Conservation (phyloP, 2,797 vertebrate genomes). For the Fistularia commersonii region DNA sequence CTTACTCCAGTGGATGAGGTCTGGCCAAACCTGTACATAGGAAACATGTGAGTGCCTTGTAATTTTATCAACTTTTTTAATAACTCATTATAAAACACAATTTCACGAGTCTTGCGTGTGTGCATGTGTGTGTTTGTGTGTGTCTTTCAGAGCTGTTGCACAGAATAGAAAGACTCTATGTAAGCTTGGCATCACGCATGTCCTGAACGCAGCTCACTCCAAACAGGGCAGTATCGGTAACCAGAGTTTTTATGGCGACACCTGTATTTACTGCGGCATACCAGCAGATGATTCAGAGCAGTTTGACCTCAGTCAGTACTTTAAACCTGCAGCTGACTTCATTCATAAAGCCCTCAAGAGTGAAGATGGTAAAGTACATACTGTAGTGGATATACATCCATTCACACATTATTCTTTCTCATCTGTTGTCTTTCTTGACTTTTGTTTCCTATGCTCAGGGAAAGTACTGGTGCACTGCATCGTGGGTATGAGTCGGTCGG, state of each 20-base stretch:
- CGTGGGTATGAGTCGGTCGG: conserved; percentile 92
- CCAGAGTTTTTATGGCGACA: conserved; percentile 73
- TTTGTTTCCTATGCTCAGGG: conserved; percentile 63
- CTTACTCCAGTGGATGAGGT: conserved; percentile 78
- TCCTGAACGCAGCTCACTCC: conserved; percentile 84
- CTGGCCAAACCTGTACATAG: conserved; percentile 78
- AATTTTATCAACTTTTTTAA: not conserved
- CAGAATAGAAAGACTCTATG: conserved; percentile 72
- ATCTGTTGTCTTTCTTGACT: not conserved
- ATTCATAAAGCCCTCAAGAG: conserved; percentile 74
- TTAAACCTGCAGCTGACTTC: conserved; percentile 70
- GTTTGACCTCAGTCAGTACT: conserved; percentile 74
- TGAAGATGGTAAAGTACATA: conserved; percentile 68
- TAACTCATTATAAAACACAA: not conserved
- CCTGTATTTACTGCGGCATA: conserved; percentile 72
- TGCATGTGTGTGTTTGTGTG: not conserved
- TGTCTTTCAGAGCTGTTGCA: conserved; percentile 60
- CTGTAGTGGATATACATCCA: not conserved
- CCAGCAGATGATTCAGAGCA: conserved; percentile 69
- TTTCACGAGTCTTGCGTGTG: not conserved
- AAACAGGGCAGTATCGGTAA: conserved; percentile 81
- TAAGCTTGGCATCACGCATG: conserved; percentile 81
- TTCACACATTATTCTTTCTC: not conserved
- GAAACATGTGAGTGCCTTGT: conserved; percentile 77
- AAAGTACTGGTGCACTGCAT: conserved; percentile 96